Base-by-base conservation (phyloP, 2,797 vertebrate genomes). In the Cercopithecus petaurista region DNA sequence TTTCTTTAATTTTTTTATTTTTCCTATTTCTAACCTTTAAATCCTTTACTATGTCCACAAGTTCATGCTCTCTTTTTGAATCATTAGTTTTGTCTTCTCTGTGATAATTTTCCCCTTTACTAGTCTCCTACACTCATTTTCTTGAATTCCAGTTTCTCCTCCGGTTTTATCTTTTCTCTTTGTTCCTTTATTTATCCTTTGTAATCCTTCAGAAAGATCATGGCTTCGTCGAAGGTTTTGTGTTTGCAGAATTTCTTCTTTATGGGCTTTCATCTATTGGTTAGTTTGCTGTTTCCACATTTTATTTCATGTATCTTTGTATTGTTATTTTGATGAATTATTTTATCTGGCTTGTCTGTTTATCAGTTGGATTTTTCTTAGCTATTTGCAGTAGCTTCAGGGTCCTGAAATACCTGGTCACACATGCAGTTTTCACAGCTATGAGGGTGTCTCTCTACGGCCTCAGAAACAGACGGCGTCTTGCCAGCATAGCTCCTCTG, bases 371-470 rank as follows among this genome's bases (percentile, higher is more conserved):
- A 9, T 43, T 83, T 84, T 70, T 12, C 10, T 26, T 77, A 77
- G 13, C 10, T 72, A 24, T 24, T 43, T 70, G 39, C 3, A 50
- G 67, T 33, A 24, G 0, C 55, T 61, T 77, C 59, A 46, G 72
- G 33, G 33, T 19, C 64, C 1, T 48, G 33, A 55, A 36, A 26
- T 1, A 13, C 83, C 43, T 39, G 21, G 1, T 39, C 10, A 73
- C 4, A 12, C 26, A n/a, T 26, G n/a, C 3, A 7, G 28, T 0
- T 67, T 24, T 39, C 28, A 41, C 28, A 64, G 4, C 2, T 4
- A 0, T 36, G 24, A 81, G 13, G 4, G 5, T 15, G 7, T 88
- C 13, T 81, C 14, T 84, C 24, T 4, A 0, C 8, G 36, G n/a
- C 55, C 15, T 36, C 5, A 7, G n/a, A 39, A 72, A 13, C 24